Evolutionary conservation across 2,888 invertebrate species (phyloP), one percentile per base, ranked within the genome.

Genomic region (Harpalus rubripes): DNA sequence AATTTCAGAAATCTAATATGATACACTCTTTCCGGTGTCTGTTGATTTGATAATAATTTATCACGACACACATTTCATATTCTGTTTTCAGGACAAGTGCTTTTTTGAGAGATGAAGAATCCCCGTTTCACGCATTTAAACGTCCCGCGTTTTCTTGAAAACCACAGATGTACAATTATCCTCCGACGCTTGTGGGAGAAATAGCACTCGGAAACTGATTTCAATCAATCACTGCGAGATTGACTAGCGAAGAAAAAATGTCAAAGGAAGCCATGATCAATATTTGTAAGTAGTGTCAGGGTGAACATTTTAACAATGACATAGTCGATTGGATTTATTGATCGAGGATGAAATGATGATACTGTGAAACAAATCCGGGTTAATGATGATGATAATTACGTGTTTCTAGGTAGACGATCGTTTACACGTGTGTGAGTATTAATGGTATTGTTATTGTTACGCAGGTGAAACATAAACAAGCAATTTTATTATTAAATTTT

Each of bases 371-470:
- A 15, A 81, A 68, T 41, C 32, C 72, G 58, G 59, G 82, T 74
- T 82, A 82, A 82, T 82, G 82, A 82, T 72, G 65, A 65, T 82
- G 74, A 82, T 72, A 32, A 68, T 81, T 65, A 72, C 16, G 12
- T 44, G 12, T 44, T 72, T 18, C 72, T 22, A 44, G 44, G 44
- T 52, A 52, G 12, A 52, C 6, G 44, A 5, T 52, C 44, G 44
- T 10, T 52, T 0, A 52, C 2, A 52, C 12, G 44, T 12, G 44
- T 52, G 32, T 5, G 32, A 32, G 6, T 32, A 4, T 12, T 12
- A 52, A 12, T 52, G 44, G 44, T 12, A 52, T 52, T 10, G 44
- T 52, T 52, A 52, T 52, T 52, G 10, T 52, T 12, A 52, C 6
- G 44, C 8, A 8, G 44, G 10, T 52, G 32, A 32, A 32, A 32